Percentiles rank a stretch among this genome's conserved stretches.
Conservation (phyloP, 2,113 vertebrate genomes). For the Lipophrys pholis region DNA sequence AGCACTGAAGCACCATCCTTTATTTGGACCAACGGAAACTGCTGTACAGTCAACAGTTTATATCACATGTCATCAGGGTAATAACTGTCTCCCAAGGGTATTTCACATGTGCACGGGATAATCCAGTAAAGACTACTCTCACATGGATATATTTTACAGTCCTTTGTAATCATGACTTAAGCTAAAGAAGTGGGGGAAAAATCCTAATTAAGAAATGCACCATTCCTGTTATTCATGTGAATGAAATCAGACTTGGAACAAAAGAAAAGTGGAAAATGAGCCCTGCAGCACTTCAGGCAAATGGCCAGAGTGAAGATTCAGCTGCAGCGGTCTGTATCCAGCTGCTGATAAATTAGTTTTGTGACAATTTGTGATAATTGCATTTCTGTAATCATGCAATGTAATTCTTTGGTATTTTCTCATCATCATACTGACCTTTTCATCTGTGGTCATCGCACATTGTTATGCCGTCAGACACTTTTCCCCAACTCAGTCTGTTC, state of each 20-base stretch:
- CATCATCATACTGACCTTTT: slow-evolving; percentile 15
- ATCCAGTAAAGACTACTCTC: slow-evolving; percentile 1
- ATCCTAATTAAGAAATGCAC: slow-evolving; percentile 12
- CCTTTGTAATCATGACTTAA: slow-evolving; percentile 34
- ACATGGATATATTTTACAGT: slow-evolving; percentile 23
- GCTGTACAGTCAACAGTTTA: slow-evolving; percentile 6
- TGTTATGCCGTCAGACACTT: neutral
- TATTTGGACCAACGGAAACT: slow-evolving; percentile 1
- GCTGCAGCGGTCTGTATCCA: slow-evolving; percentile 25
- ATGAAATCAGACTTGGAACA: slow-evolving; percentile 46
- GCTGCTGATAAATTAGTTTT: neutral
- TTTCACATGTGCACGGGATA: neutral
- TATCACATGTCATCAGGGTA: neutral
- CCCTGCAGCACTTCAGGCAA: slow-evolving; percentile 27
- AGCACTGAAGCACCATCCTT: neutral
- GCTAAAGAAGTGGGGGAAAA: slow-evolving; percentile 6
- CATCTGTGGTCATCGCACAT: slow-evolving; percentile 15
- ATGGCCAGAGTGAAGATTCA: slow-evolving; percentile 41
- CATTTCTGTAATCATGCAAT: slow-evolving; percentile 25
- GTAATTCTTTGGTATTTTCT: slow-evolving; percentile 10
- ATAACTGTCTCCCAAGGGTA: neutral
- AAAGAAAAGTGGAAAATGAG: slow-evolving; percentile 25
- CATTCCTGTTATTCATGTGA: slow-evolving; percentile 39
- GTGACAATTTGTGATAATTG: slow-evolving; percentile 7
- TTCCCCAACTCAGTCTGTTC: neutral